phyloP scores from a whole-genome alignment of 2,888 invertebrate genomes.

The Megalurothrips usitatus region DNA sequence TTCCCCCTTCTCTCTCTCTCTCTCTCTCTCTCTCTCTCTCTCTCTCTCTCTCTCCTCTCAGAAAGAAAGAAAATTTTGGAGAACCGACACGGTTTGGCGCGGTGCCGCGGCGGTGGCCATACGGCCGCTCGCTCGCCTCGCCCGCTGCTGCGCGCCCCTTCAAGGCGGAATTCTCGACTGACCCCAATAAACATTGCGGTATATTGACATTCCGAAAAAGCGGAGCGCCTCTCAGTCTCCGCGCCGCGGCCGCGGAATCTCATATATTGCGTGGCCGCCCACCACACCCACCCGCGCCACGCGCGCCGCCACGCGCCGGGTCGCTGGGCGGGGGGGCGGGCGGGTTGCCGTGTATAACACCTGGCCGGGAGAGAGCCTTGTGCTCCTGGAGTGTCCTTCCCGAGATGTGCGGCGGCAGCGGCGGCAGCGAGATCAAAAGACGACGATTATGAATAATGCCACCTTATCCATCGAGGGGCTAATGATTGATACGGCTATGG shows the following conservation, averaged over 20 bases:
- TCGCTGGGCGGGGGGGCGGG: background rate
- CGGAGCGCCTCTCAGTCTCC: too few species aligned
- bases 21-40: too few species aligned
- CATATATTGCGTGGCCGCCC: background rate
- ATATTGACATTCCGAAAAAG: background rate
- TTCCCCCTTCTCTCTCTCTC: too few species aligned
- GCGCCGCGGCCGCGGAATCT: background rate
- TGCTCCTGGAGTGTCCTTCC: too few species aligned
- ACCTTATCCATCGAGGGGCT: background rate
- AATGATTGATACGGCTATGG: background rate
- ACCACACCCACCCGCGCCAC: background rate
- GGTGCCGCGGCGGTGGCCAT: too few species aligned
- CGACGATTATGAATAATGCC: background rate
- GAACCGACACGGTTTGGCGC: too few species aligned
- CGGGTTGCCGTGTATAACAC: background rate
- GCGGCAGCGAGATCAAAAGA: background rate
- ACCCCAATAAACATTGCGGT: slow-evolving; percentile 1
- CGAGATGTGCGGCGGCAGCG: too few species aligned
- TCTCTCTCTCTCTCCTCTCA: background rate
- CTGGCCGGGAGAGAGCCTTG: too few species aligned
- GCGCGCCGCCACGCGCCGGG: background rate
- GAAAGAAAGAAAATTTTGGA: background rate
- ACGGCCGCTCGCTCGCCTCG: background rate
- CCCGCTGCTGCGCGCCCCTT: background rate
- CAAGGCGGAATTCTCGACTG: background rate